Percentiles rank a stretch among this genome's conserved stretches.
These are phyloP conservation scores for Dicrostonyx torquatus DNA, from an alignment of 2,797 vertebrate species.

Conservation along the genomic window DNA sequence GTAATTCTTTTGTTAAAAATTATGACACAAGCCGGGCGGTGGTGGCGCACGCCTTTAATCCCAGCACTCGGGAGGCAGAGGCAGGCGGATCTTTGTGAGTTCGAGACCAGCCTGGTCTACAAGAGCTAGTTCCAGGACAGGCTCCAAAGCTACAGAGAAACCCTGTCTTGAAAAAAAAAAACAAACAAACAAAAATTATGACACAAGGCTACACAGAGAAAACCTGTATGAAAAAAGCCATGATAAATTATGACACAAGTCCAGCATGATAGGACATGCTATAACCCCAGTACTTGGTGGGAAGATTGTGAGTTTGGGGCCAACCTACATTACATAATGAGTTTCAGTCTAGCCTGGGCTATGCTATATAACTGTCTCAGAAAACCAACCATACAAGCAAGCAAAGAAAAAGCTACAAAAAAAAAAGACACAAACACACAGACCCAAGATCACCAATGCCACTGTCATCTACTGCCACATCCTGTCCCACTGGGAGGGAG, in stretches of 20 bases:
- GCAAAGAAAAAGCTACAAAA: neutral
- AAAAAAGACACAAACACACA: neutral
- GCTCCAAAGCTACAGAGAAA: too few species aligned
- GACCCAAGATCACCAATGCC: neutral
- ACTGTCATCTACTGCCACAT: neutral
- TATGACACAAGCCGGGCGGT: neutral
- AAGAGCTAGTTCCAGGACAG: too few species aligned
- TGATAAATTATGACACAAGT: neutral
- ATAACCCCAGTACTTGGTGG: neutral
- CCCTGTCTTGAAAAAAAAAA: too few species aligned
- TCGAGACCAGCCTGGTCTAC: too few species aligned
- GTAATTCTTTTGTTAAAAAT: neutral
- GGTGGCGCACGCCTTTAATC: too few species aligned
- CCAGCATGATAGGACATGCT: neutral
- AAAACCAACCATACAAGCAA: neutral
- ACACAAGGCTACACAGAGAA: neutral
- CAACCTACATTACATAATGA: neutral
- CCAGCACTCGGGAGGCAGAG: too few species aligned
- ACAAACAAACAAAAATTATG: too few species aligned
- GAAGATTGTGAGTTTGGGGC: neutral
- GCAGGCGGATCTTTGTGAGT: too few species aligned
- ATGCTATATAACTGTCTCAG: neutral
- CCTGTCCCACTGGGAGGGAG: neutral
- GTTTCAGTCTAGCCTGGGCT: neutral
- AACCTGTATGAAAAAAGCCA: neutral